Base-by-base conservation (phyloP, 2,797 vertebrate species). In the Peromyscus nudipes region DNA sequence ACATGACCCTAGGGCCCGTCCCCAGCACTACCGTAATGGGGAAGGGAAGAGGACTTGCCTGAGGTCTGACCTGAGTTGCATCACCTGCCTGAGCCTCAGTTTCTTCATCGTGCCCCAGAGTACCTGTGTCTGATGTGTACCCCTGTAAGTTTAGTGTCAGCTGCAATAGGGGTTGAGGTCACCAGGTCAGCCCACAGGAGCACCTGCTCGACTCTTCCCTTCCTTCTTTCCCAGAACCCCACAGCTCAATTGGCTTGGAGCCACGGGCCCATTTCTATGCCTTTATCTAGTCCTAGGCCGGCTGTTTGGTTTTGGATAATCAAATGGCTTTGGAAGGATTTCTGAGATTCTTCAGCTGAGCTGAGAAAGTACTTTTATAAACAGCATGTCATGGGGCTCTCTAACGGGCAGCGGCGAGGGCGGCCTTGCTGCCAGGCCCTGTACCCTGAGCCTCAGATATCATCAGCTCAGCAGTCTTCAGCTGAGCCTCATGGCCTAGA, bases 311-410 rank as follows among this genome's bases (percentile, higher is more conserved):
- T 94, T 67, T 17, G 29, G 25, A 37, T 67, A 21, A 73, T 80
- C 40, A 52, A 67, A 80, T 27, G 46, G 29, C 75, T 93, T 55
- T 4, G 0, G 37, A 6, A 64, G 37, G 92, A 76, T 86, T 95
- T 96, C 79, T 69, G 77, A 96, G 94, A 55, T 89, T 64, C 91
- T 55, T 31, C 29, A 5, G 8, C 77, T 4, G 23, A 67, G 27
- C 76, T 14, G 60, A 89, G 96, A 65, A 77, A 25, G 79, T 0
- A 14, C 75, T 75, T 95, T 82, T 69, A 2, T 85, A 93, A 95
- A 60, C 31, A 52, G 29, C 0, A 0, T 0, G 21, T 69, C 46
- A 14, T 0, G 16, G 46, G 75, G 27, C n/a, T 12, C 21, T 3
- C 37, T n/a, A 29, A 62, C 12, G 17, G 57, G 79, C 29, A 4